Conservation (phyloP, 2,113 vertebrate species). For the Aphyosemion australe region DNA sequence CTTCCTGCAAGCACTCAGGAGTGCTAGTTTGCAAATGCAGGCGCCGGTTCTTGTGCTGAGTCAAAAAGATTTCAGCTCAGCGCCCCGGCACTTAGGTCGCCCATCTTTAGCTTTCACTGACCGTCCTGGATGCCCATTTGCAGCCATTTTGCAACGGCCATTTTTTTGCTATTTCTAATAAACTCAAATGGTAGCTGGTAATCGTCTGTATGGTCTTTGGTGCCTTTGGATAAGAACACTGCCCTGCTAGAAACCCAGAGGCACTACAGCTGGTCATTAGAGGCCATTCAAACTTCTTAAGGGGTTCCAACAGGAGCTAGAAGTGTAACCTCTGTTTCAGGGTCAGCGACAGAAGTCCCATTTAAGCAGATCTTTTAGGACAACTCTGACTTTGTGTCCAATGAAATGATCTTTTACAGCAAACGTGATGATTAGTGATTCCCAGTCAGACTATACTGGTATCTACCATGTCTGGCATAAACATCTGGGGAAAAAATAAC, state of each 20-base stretch:
- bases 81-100: slow-evolving; percentile 64
- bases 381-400: too few relatives aligned
- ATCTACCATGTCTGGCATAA: too few relatives aligned
- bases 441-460: too few relatives aligned
- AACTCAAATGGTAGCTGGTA: too few relatives aligned
- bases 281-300: background rate
- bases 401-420: too few relatives aligned
- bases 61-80: slow-evolving; percentile 59
- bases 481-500: too few relatives aligned
- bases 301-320: background rate
- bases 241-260: background rate
- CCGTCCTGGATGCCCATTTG: slow-evolving; percentile 44
- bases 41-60: slow-evolving; percentile 59
- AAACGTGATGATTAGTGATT: too few relatives aligned
- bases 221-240: too few relatives aligned
- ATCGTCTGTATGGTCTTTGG: background rate
- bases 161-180: slow-evolving; percentile 42
- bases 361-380: background rate
- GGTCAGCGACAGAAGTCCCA: background rate
- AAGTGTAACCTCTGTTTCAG: too few relatives aligned
- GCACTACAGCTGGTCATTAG: background rate
- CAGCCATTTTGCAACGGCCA: slow-evolving; percentile 51
- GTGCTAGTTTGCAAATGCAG: slow-evolving; percentile 60
- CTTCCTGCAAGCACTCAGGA: slow-evolving; percentile 48
- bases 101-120: slow-evolving; percentile 59